Evolutionary conservation across 53 echinoderm and acorn worm genomes (phyloP), one percentile per base, ranked within the genome.

Genomic region (Antedon mediterranea): DNA sequence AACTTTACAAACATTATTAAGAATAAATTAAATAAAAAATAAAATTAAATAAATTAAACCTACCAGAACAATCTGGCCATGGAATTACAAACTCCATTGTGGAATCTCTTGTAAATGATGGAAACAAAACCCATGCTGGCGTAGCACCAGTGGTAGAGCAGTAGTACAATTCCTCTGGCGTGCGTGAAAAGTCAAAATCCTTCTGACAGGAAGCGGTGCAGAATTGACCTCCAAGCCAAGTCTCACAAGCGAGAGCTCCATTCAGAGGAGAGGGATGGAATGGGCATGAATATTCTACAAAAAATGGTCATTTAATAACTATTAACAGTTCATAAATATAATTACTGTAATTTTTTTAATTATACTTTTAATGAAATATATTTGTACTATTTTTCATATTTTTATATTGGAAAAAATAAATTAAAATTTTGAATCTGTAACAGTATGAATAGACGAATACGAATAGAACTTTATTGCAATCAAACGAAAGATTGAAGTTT

Each of bases 21-120:
- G n/a, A 37, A 37, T 6, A 37, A 4, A 37, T 6, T 37, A 6
- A 37, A 11, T 37, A 11, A 7, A 4, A 11, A 37, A 37, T 6
- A 37, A 37, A 4, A 37, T 6, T 37, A 6, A 37, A 11, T 37
- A 11, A 7, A 4, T 72, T 73, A 71, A 34, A 78, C 82, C 33
- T 82, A 86, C 86, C 72, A 4, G 86, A 20, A 41, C 86, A 86
- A 31, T 82, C 73, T 26, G 86, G 86, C 86, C 86, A 86, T 4
- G 86, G 86, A 0, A 86, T 41, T 30, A 1, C 43, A 23, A 86
- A 86, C 9, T n/a, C 3, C 30, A 31, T 18, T 20, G 76, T 9
- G 8, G 76, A 71, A 20, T 29, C 18, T 14, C 37, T 57, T 0
- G 18, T 20, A 0, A 57, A 72, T 18, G 37, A 8, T 34, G 82